A percentile compares a stretch with the other conserved stretches of the same genome.
Conservation (phyloP, 2,113 vertebrate species). For the Grammomys dolichurus region DNA sequence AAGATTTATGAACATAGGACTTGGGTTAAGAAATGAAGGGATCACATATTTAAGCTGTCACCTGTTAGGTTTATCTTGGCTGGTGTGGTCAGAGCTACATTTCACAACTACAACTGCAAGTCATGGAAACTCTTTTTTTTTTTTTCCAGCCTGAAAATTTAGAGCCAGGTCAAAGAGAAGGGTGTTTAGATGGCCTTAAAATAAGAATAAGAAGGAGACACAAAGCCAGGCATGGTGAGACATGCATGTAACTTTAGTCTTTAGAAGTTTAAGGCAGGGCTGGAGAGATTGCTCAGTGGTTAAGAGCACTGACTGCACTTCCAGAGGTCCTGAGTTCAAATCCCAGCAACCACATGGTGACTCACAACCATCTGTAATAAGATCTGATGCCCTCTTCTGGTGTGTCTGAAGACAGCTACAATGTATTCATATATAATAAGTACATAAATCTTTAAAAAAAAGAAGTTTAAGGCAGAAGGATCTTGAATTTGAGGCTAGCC, state of each 20-base stretch:
- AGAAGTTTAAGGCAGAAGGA: not conserved
- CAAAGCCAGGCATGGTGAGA: too few relatives aligned
- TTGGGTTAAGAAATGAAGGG: conserved; percentile 16
- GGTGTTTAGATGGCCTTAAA: not conserved
- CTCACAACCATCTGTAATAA: too few relatives aligned
- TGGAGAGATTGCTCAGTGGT: too few relatives aligned
- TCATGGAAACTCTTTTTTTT: not conserved
- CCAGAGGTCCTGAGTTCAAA: too few relatives aligned
- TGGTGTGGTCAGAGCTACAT: not conserved
- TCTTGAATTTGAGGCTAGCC: not conserved
- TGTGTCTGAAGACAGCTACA: too few relatives aligned
- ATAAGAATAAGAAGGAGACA: not conserved
- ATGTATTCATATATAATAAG: too few relatives aligned
- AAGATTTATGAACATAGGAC: not conserved
- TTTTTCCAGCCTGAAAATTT: not conserved
- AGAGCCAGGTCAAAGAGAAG: not conserved
- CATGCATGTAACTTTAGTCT: not conserved
- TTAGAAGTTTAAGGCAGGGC: not conserved
- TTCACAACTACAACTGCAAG: not conserved
- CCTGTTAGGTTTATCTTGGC: not conserved
- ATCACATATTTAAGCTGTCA: conserved; percentile 5
- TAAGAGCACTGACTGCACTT: too few relatives aligned
- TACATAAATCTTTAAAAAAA: too few relatives aligned
- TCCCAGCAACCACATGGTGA: too few relatives aligned
- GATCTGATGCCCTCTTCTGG: too few relatives aligned